Conservation (phyloP, 2,113 vertebrate genomes). For the Nibea coibor region DNA sequence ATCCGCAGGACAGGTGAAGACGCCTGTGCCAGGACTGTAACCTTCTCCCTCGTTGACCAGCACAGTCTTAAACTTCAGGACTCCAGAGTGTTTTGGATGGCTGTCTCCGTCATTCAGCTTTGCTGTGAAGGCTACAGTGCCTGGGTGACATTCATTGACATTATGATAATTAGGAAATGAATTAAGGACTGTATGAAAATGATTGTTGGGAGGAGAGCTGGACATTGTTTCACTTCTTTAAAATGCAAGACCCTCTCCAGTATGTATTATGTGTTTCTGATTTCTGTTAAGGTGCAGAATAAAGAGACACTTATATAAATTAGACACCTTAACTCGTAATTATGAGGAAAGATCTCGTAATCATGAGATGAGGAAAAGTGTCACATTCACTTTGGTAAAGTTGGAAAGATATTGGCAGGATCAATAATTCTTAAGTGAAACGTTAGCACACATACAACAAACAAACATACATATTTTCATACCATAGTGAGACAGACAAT, state of each 20-base stretch:
- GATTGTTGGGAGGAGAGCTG: background rate
- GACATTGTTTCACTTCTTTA: background rate
- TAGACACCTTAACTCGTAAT: no score
- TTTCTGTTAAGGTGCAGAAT: background rate
- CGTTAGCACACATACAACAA: no score
- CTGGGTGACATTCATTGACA: background rate
- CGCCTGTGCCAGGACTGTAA: conserved; percentile 38
- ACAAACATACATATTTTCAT: no score
- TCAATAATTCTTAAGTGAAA: no score
- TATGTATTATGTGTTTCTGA: background rate
- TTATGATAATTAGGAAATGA: background rate
- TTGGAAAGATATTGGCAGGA: no score
- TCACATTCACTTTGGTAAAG: no score
- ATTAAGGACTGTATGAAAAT: background rate
- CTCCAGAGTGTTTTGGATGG: conserved; percentile 50
- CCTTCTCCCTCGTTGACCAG: conserved; percentile 57
- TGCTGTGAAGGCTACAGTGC: conserved; percentile 64
- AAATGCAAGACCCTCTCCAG: background rate
- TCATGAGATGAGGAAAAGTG: no score
- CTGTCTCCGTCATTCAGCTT: conserved; percentile 46
- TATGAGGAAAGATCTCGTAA: no score
- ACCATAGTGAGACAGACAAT: no score
- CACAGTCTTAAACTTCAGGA: conserved; percentile 51
- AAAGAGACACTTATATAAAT: no score
- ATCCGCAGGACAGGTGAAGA: conserved; percentile 53